phyloP scores from a whole-genome alignment of 2,888 invertebrate genomes.

The Galeruca laticollis region DNA sequence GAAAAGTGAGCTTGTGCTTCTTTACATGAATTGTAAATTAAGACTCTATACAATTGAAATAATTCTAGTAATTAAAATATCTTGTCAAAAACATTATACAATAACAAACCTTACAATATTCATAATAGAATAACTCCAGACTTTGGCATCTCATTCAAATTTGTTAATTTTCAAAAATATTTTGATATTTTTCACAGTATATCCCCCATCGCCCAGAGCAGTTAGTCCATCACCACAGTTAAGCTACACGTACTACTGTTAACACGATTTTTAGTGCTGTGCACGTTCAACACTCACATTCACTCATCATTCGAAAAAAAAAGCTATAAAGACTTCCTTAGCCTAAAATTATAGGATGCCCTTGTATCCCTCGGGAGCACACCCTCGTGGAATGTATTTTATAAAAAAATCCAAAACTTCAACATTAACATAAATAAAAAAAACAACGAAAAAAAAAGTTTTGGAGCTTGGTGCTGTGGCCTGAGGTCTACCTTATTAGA shows the following conservation, averaged over 20 bases:
- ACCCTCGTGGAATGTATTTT: slow-evolving; percentile 66
- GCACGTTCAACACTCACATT: slow-evolving; percentile 37
- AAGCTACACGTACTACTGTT: slow-evolving; percentile 58
- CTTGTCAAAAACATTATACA: not conserved
- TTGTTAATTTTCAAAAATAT: not conserved
- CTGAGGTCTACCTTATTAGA: slow-evolving; percentile 54
- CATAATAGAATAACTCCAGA: not conserved
- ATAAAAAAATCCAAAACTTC: slow-evolving; percentile 54
- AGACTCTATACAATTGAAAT: too few species aligned
- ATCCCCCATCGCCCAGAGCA: slow-evolving; percentile 12
- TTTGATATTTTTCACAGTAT: not conserved
- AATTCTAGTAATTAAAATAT: too few species aligned
- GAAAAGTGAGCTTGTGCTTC: too few species aligned
- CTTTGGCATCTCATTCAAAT: not conserved
- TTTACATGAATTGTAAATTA: too few species aligned
- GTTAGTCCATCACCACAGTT: slow-evolving; percentile 67
- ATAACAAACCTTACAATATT: not conserved
- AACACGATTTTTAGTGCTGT: slow-evolving; percentile 43
- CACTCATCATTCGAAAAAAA: slow-evolving; percentile 41
- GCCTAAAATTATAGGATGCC: slow-evolving; percentile 64
- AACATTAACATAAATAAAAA: slow-evolving; percentile 53
- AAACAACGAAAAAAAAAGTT: slow-evolving; percentile 51
- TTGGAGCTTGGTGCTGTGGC: slow-evolving; percentile 62
- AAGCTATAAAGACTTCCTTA: slow-evolving; percentile 47
- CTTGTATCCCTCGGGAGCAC: slow-evolving; percentile 68